Base-by-base conservation (phyloP, 1,140 invertebrate genomes). In the Mycetomoellerius zeteki region DNA sequence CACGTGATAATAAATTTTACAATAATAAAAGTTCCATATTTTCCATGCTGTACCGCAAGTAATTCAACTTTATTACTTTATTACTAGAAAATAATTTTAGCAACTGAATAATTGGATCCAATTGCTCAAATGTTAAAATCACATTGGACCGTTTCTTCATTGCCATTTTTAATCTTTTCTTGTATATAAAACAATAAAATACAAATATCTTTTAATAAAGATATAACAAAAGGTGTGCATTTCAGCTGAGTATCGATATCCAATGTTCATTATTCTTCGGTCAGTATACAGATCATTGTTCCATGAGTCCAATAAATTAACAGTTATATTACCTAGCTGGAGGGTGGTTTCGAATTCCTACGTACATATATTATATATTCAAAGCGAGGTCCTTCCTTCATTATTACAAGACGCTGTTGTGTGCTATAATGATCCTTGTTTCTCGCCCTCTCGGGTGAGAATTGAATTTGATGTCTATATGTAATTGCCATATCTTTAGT, bases 281-380 rank as follows among this genome's bases (percentile, higher is more conserved):
- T 65, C 78, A 85, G 84, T 85, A 86, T 89, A 69, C 58, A 54
- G 67, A 88, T 90, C 58, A 81, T 88, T 88, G 75, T 90, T 87
- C 19, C 8, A 85, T 24, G 69, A 88, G 27, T 80, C 14, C 75
- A 69, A 90, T 90, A 88, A 88, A 90, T 90, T 90, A 85, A 62
- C 21, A 60, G 56, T 56, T 47, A 75, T 60, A 77, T 33, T 19
- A 30, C 19, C 37, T 27, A 4, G 21, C 12, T 24, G 37, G 21
- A 73, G 27, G 8, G 14, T 16, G 62, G 14, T 65, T 76, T 81
- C 24, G 47, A 37, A 24, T 73, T 82, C 75, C 84, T 73, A 10
- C 5, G 21, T 47, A 69, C 8, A 19, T n/a, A 19, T n/a, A 56
- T 80, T 56, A 82, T 54, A 86, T 33, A 82, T 87, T 73, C 52